A percentile compares a stretch with the other conserved stretches of the same genome.
Evolutionary conservation across 2,888 invertebrate species (phyloP).

Genomic region (Hydriomena furcata): DNA sequence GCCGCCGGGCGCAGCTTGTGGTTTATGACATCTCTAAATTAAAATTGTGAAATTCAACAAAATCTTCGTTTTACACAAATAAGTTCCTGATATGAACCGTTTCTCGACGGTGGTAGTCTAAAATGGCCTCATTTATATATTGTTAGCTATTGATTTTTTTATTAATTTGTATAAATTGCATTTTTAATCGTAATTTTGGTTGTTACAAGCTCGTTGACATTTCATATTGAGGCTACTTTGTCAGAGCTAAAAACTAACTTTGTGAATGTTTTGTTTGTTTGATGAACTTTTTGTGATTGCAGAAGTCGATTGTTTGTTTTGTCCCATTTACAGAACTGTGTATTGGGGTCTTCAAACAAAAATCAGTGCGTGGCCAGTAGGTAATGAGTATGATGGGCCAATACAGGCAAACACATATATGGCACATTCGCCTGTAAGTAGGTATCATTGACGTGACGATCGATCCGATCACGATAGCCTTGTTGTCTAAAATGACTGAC

Average conservation of each 20-base stretch:
- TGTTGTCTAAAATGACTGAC: too few species aligned
- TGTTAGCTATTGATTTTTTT: slow-evolving; percentile 2
- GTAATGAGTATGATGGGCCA: too few species aligned
- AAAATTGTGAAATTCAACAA: not conserved
- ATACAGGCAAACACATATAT: too few species aligned
- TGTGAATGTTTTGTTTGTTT: not conserved
- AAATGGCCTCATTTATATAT: not conserved
- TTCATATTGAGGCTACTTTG: slow-evolving; percentile 1
- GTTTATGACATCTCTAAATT: too few species aligned
- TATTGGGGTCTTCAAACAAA: too few species aligned
- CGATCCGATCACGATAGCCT: too few species aligned
- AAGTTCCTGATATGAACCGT: slow-evolving; percentile 23
- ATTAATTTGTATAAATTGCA: slow-evolving; percentile 10
- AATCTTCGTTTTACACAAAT: not conserved
- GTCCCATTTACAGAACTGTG: too few species aligned
- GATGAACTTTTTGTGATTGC: not conserved
- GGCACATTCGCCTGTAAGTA: too few species aligned
- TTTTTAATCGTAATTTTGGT: not conserved
- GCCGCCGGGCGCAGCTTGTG: too few species aligned
- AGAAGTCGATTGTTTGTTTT: too few species aligned
- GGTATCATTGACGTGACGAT: too few species aligned
- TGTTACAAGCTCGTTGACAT: not conserved
- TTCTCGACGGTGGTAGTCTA: not conserved
- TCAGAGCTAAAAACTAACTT: not conserved
- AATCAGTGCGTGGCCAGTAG: too few species aligned